These are phyloP conservation scores for Parapristionchus giblindavisi DNA, from an alignment of 2,888 invertebrate genomes.

Conservation along the genomic window DNA sequence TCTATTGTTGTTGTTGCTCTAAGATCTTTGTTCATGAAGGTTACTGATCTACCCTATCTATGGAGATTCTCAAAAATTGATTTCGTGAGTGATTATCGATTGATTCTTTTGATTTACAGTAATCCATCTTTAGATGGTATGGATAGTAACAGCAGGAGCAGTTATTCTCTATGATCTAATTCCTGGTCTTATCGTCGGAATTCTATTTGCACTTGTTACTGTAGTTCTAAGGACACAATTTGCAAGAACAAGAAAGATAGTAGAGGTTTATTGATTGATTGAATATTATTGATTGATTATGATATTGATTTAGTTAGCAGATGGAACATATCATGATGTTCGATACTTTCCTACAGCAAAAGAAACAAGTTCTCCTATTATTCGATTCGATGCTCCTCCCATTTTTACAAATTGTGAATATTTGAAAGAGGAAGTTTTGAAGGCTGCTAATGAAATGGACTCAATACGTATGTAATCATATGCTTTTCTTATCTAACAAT, in stretches of 20 bases:
- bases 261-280: slow-evolving; percentile 4
- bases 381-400: slow-evolving; percentile 72
- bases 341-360: not conserved
- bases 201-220: slow-evolving; percentile 8
- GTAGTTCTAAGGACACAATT: slow-evolving; percentile 11
- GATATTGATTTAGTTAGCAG: not conserved
- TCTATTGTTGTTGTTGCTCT: slow-evolving; percentile 3
- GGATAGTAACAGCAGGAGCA: slow-evolving; percentile 81
- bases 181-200: slow-evolving; percentile 72
- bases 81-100: slow-evolving; percentile 72
- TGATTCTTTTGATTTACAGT: not conserved
- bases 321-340: slow-evolving; percentile 31
- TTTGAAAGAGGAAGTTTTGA: slow-evolving; percentile 63
- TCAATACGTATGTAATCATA: not conserved
- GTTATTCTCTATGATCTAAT: slow-evolving; percentile 81
- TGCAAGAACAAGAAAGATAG: not conserved
- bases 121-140: slow-evolving; percentile 74
- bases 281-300: not conserved
- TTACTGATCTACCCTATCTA: slow-evolving; percentile 77
- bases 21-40: slow-evolving; percentile 14
- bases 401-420: slow-evolving; percentile 72
- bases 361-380: slow-evolving; percentile 66
- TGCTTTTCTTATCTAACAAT: not conserved
- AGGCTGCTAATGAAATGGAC: slow-evolving; percentile 1
- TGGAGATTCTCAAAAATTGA: slow-evolving; percentile 84